These are phyloP conservation scores for Baronia brevicornis DNA, from an alignment of 2,888 invertebrate species.

Conservation along the genomic window DNA sequence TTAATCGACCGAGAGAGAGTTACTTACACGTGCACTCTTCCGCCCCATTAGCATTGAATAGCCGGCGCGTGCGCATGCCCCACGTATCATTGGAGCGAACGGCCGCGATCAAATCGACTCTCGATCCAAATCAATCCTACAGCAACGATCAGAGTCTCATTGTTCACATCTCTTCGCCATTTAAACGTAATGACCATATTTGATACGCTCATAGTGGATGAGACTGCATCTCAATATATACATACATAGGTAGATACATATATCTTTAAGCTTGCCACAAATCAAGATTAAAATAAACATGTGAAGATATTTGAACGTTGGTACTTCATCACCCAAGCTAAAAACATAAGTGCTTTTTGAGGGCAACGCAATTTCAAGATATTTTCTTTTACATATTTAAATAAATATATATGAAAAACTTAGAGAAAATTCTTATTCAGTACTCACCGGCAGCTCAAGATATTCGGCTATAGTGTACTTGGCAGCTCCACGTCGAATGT, in stretches of 20 bases:
- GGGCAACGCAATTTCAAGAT: too few relatives aligned
- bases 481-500: constrained; percentile 79
- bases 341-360: too few relatives aligned
- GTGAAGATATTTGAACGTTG: too few relatives aligned
- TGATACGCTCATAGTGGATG: constrained; percentile 45
- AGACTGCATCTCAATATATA: constrained; percentile 20
- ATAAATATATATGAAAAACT: constrained; percentile 20
- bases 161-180: constrained; percentile 54
- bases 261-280: too few relatives aligned
- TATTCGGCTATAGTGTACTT: constrained; percentile 78
- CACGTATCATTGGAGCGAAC: constrained; percentile 53
- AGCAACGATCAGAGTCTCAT: constrained; percentile 38
- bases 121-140: constrained; percentile 59
- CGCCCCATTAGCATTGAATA: constrained; percentile 72
- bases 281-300: too few relatives aligned
- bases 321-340: too few relatives aligned
- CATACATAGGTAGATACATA: constrained; percentile 33
- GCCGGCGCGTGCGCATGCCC: constrained; percentile 53
- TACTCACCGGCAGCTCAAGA: constrained; percentile 82
- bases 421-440: constrained; percentile 22
- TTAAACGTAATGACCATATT: constrained; percentile 61
- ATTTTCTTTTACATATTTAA: too few relatives aligned
- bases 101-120: constrained; percentile 43
- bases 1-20: constrained; percentile 45
- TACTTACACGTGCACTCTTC: constrained; percentile 61